phyloP scores from a whole-genome alignment of 2,888 invertebrate species.

The Cryptus armator region DNA sequence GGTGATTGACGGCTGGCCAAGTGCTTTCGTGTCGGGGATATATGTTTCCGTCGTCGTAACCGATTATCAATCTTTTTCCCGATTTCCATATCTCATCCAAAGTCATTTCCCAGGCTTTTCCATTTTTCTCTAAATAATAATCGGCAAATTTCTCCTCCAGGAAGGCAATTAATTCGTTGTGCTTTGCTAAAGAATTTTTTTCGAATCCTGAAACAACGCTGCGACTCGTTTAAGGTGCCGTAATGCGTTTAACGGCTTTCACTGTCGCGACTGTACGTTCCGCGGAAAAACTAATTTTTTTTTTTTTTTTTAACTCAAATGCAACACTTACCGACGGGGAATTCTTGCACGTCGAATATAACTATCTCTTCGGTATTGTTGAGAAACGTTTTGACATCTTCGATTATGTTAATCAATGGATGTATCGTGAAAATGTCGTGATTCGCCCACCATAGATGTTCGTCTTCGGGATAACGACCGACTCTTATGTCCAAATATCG shows the following conservation, averaged over 20 bases:
- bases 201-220: constrained; percentile 83
- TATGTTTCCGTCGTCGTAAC: constrained; percentile 85
- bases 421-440: constrained; percentile 86
- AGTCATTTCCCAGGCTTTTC: constrained; percentile 85
- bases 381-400: constrained; percentile 87
- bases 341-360: constrained; percentile 88
- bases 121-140: constrained; percentile 81
- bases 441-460: constrained; percentile 86
- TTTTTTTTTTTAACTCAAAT: not conserved
- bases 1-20: constrained; percentile 88
- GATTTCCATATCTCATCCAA: constrained; percentile 86
- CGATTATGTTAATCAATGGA: constrained; percentile 85
- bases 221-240: not conserved
- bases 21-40: constrained; percentile 80
- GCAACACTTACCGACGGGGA: constrained; percentile 86
- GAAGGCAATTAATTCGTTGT: constrained; percentile 83
- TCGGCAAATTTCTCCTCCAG: constrained; percentile 81
- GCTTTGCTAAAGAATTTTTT: constrained; percentile 74
- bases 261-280: too few relatives aligned
- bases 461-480: constrained; percentile 85
- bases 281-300: too few relatives aligned
- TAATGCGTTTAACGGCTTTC: too few relatives aligned
- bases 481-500: constrained; percentile 88
- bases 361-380: constrained; percentile 87
- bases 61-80: constrained; percentile 86